Conservation (phyloP, 1,140 invertebrate species). For the Phthorimaea operculella region DNA sequence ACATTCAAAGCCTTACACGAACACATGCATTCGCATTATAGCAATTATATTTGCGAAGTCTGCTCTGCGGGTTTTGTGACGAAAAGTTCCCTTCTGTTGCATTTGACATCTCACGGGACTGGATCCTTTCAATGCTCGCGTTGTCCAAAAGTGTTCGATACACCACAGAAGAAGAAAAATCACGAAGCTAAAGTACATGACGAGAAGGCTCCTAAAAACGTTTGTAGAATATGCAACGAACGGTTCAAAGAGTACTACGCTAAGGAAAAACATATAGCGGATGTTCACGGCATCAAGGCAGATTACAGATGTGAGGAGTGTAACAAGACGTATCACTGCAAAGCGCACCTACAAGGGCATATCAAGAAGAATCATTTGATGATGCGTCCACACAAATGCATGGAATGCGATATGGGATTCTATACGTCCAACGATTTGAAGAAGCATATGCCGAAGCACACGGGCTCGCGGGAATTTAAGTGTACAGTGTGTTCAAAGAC, state of each 20-base stretch:
- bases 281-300: constrained; percentile 31
- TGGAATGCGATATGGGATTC: constrained; percentile 39
- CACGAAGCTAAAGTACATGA: constrained; percentile 25
- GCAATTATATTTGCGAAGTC: constrained; percentile 34
- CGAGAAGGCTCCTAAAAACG: neutral
- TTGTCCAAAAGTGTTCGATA: constrained; percentile 43
- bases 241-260: constrained; percentile 32
- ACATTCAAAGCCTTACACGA: constrained; percentile 44
- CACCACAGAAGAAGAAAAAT: constrained; percentile 29
- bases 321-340: constrained; percentile 35
- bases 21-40: constrained; percentile 48
- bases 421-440: constrained; percentile 24
- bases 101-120: constrained; percentile 38
- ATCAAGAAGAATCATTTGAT: constrained; percentile 44
- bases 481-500: constrained; percentile 55
- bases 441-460: constrained; percentile 34
- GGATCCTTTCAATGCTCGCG: constrained; percentile 32
- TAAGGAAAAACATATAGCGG: constrained; percentile 35
- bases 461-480: constrained; percentile 21
- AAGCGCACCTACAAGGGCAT: constrained; percentile 30
- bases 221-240: constrained; percentile 36
- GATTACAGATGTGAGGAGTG: constrained; percentile 41
- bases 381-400: constrained; percentile 46
- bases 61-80: constrained; percentile 41
- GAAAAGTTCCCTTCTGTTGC: constrained; percentile 27